These are phyloP conservation scores for Menidia menidia DNA, from an alignment of 2,797 vertebrate species.

Conservation along the genomic window DNA sequence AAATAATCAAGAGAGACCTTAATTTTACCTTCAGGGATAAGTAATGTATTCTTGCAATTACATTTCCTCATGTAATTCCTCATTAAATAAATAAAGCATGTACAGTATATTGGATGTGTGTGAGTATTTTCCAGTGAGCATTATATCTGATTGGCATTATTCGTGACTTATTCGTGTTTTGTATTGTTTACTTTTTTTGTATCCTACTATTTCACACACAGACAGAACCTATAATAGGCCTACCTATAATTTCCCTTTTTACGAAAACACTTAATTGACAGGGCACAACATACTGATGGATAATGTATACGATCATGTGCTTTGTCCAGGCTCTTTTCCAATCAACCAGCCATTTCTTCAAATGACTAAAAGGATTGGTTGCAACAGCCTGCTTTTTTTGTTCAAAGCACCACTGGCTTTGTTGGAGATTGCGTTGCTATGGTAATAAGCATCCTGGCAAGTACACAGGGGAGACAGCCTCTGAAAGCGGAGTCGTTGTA, in stretches of 20 bases:
- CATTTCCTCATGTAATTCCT: too few relatives aligned
- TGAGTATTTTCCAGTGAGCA: neutral
- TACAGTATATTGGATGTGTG: too few relatives aligned
- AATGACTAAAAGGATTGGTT: slow-evolving; percentile 25
- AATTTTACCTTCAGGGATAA: too few relatives aligned
- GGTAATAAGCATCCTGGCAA: slow-evolving; percentile 61
- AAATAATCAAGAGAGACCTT: slow-evolving; percentile 38
- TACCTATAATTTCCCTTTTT: too few relatives aligned
- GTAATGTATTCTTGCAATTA: too few relatives aligned
- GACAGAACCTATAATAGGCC: too few relatives aligned
- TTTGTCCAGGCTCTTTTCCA: slow-evolving; percentile 7
- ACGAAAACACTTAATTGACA: neutral
- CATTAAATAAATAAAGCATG: too few relatives aligned
- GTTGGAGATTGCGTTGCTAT: slow-evolving; percentile 70
- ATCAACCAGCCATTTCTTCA: slow-evolving; percentile 38
- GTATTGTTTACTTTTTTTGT: too few relatives aligned
- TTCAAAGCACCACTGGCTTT: slow-evolving; percentile 52
- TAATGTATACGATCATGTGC: neutral
- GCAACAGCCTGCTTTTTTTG: slow-evolving; percentile 34
- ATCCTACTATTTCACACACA: too few relatives aligned
- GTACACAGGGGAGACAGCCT: slow-evolving; percentile 39
- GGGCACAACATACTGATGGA: neutral
- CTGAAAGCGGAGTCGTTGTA: slow-evolving; percentile 40
- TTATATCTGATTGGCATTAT: slow-evolving; percentile 7
- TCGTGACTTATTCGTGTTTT: neutral